Evolutionary conservation across 2,113 vertebrate species (phyloP).

Genomic region (Columbina picui): DNA sequence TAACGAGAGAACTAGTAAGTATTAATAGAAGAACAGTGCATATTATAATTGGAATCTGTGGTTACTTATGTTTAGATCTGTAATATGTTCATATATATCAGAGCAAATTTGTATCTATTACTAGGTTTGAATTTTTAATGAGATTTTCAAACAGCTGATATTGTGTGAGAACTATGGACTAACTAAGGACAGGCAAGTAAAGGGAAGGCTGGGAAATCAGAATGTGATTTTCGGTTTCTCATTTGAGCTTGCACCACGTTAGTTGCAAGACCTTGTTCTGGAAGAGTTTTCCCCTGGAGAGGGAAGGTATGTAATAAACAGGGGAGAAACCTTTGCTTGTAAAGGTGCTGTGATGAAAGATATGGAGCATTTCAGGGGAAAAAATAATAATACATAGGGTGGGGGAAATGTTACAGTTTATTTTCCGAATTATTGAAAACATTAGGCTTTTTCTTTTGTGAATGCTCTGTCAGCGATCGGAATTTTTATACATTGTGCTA

Average conservation of each 20-base stretch:
- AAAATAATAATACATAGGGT: not conserved
- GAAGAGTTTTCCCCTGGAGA: not conserved
- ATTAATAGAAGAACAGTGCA: not conserved
- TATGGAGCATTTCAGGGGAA: not conserved
- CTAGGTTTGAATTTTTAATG: not conserved
- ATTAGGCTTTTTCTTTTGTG: not conserved
- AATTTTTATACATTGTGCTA: constrained; percentile 52
- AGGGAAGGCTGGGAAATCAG: not conserved
- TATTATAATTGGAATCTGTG: not conserved
- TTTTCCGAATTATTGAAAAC: not conserved
- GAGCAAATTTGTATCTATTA: not conserved
- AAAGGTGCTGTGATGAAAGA: constrained; percentile 31
- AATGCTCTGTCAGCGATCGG: constrained; percentile 19
- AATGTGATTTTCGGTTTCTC: not conserved
- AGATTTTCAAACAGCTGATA: not conserved
- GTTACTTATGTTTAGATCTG: not conserved
- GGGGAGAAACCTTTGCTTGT: not conserved
- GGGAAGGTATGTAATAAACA: not conserved
- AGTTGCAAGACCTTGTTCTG: not conserved
- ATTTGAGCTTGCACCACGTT: not conserved
- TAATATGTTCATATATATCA: not conserved
- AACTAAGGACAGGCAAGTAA: not conserved
- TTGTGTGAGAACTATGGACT: not conserved
- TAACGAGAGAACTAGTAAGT: not conserved
- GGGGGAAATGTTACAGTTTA: not conserved